Base-by-base conservation (phyloP, 2,888 invertebrate genomes). In the Aproaerema taeniolella region DNA sequence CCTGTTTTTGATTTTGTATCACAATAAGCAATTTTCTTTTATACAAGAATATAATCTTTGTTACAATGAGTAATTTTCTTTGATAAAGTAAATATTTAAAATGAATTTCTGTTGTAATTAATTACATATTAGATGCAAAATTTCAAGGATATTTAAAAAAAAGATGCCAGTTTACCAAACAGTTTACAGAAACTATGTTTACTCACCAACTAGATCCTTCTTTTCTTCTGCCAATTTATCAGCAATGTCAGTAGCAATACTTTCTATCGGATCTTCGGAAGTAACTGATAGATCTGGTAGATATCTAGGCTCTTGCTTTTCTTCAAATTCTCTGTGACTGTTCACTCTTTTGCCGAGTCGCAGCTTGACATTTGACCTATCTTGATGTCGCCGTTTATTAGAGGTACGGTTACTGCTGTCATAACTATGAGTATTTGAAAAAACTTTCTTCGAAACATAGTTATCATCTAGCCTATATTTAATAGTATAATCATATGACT, bases 161-260 rank as follows among this genome's bases (percentile, higher is more conserved):
- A n/a, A n/a, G n/a, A n/a, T n/a, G n/a, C n/a, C n/a, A n/a, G n/a
- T n/a, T n/a, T n/a, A n/a, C n/a, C n/a, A n/a, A n/a, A n/a, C n/a
- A n/a, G n/a, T n/a, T n/a, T n/a, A n/a, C n/a, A n/a, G n/a, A n/a
- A n/a, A n/a, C n/a, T n/a, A n/a, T n/a, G n/a, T n/a, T n/a, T 7
- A 39, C 89, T 83, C 80, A 94, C 94, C 82, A 60, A 95, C 81
- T 56, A 95, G 87, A 31, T 91, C 90, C 59, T 90, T 91, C 51
- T 94, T 93, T 53, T 91, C 90, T 69, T 95, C 95, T 42, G 76
- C 87, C 17, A 95, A 80, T 65, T 94, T 94, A 35, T 88, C 88
- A 1, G 92, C 90, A 52, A 95, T 92, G 63, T 94, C 94, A 30
- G 76, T 78, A 11, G 92, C 93, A 36, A 95, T 81, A 38, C 89